Base-by-base conservation (phyloP, 2,797 vertebrate species). In the Mallotus villosus region DNA sequence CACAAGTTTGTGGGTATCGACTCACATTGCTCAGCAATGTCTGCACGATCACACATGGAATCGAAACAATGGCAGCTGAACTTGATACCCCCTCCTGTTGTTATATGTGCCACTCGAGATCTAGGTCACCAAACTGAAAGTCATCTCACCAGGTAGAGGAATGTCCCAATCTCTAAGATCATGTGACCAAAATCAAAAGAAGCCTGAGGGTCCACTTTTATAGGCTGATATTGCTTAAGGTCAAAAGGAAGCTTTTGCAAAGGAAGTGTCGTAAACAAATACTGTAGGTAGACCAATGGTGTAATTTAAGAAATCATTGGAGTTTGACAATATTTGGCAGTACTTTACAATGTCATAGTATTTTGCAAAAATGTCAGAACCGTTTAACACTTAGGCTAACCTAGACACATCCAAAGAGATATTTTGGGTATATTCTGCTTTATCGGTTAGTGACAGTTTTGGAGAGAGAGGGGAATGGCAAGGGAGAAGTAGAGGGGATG, bases 11-110 rank as follows among this genome's bases (percentile, higher is more conserved):
- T 29, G 59, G 16, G 57, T 62, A 60, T 62, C 61, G n/a, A 17
- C 49, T 61, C 32, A 17, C 34, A 62, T 61, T 70, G 16, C 64
- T 22, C 41, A 61, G 46, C 63, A 78, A 79, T 79, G 71, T 64
- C 25, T 63, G 32, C 63, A 21, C 67, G 62, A 61, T 79, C 63
- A 59, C 37, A 34, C 19, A n/a, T 51, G 17, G 64, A 59, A 60
- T 68, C 37, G 4, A 11, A 2, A 37, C 12, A 3, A 51, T 22
- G 6, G 77, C 19, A 5, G 69, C 70, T 73, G 7, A 81, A 73
- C 77, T 72, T 75, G 76, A 78, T 46, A 34, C 12, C 14, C 29
- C 0, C 19, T 22, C 12, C 32, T 21, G 60, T 79, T 61, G 22
- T 19, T 4, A 34, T 9, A 53, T 32, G 51, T 21, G 7, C 27